These are phyloP conservation scores for Tetramorium bicarinatum DNA, from an alignment of 2,888 invertebrate species.

Conservation along the genomic window DNA sequence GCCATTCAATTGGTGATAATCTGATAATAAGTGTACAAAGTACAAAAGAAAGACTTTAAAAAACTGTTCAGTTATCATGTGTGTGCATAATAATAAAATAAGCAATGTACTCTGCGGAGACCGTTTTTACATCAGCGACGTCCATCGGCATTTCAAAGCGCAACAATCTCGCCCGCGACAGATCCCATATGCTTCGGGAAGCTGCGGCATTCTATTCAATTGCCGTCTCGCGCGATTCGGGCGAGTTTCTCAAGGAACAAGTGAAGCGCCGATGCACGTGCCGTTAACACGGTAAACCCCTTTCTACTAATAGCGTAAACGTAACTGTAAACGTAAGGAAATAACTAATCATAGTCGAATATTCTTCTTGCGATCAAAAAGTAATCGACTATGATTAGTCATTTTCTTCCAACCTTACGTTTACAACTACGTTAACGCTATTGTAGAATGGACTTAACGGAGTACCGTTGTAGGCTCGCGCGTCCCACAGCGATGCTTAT, in stretches of 20 bases:
- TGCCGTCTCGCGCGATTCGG: background rate
- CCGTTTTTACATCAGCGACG: background rate
- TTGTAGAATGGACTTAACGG: no score
- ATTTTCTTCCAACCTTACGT: no score
- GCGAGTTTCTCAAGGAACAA: background rate
- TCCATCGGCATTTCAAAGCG: constrained; percentile 7
- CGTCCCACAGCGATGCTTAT: background rate
- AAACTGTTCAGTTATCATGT: background rate
- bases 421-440: no score
- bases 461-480: background rate
- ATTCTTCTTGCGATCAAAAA: no score
- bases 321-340: no score
- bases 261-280: constrained; percentile 12
- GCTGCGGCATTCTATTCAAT: background rate
- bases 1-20: background rate
- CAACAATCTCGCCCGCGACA: background rate
- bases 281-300: background rate
- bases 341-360: no score
- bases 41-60: background rate
- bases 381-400: no score
- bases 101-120: background rate
- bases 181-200: background rate
- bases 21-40: background rate
- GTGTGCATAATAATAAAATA: constrained; percentile 17
- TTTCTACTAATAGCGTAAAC: no score